Evolutionary conservation across 2,797 vertebrate species (phyloP).

Genomic region (Pempheris klunzingeri): DNA sequence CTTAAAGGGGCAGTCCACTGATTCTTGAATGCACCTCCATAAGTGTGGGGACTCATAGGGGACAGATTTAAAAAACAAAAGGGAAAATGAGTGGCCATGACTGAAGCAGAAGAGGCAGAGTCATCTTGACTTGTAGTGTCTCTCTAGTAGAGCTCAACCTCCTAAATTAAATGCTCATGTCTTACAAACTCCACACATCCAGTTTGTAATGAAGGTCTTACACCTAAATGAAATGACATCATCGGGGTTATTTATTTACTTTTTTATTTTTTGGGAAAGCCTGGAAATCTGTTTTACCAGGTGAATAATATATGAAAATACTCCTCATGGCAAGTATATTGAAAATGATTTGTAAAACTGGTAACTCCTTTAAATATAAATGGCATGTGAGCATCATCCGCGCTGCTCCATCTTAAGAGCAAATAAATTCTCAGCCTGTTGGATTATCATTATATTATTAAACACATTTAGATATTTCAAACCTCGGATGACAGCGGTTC

Average conservation of each 20-base stretch:
- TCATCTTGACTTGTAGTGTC: neutral
- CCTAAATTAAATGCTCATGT: neutral
- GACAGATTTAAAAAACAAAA: neutral
- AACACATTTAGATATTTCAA: too few species aligned
- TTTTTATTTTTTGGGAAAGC: neutral
- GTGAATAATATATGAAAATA: neutral
- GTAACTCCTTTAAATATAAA: neutral
- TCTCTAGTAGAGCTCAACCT: neutral
- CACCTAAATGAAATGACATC: neutral
- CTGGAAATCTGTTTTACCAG: neutral
- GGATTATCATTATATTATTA: too few species aligned
- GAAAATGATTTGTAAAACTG: neutral
- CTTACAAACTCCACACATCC: neutral
- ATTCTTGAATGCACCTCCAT: neutral
- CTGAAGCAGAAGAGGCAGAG: neutral
- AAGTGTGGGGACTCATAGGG: neutral
- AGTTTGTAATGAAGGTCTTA: neutral
- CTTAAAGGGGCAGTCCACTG: neutral
- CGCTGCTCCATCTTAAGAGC: neutral
- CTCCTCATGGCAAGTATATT: neutral
- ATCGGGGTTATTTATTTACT: neutral
- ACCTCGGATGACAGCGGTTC: neutral
- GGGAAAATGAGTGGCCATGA: too few species aligned
- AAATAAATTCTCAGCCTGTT: neutral
- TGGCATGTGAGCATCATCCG: neutral